Percentiles rank a stretch among this genome's conserved stretches.
phyloP scores from a whole-genome alignment of 2,888 invertebrate species.

The Frankliniella fusca region DNA sequence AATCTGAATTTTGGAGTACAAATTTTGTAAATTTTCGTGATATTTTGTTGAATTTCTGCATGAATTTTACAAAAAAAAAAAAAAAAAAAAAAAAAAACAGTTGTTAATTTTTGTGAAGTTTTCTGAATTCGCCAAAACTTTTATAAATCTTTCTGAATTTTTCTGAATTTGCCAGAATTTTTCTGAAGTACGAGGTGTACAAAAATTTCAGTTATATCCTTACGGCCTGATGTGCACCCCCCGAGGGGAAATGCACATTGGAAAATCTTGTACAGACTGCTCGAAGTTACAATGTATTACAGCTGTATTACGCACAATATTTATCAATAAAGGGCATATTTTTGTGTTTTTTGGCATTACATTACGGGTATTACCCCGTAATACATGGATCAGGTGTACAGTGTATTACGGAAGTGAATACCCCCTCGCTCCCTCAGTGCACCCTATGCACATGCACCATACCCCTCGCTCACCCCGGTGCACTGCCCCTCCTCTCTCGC shows the following conservation, averaged over 20 bases:
- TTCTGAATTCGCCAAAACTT: not conserved
- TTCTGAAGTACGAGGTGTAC: constrained; percentile 38
- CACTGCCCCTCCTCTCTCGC: constrained; percentile 45
- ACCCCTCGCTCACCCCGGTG: constrained; percentile 55
- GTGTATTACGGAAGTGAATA: no score
- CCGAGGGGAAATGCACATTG: no score
- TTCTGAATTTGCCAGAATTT: constrained; percentile 9
- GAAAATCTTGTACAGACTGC: no score
- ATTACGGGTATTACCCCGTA: no score
- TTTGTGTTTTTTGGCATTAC: no score
- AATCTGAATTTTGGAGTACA: constrained; percentile 56
- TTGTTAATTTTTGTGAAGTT: not conserved
- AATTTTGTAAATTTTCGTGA: not conserved
- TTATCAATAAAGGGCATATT: no score
- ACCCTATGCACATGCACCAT: constrained; percentile 47
- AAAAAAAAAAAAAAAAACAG: no score
- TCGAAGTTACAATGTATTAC: no score
- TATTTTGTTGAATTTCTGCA: not conserved
- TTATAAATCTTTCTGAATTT: not conserved
- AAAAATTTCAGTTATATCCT: not conserved
- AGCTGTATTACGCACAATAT: no score
- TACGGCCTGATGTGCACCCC: no score
- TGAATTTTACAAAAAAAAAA: not conserved
- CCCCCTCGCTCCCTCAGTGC: no score
- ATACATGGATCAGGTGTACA: no score